phyloP scores from a whole-genome alignment of 2,888 invertebrate species.

The Thyatira batis region DNA sequence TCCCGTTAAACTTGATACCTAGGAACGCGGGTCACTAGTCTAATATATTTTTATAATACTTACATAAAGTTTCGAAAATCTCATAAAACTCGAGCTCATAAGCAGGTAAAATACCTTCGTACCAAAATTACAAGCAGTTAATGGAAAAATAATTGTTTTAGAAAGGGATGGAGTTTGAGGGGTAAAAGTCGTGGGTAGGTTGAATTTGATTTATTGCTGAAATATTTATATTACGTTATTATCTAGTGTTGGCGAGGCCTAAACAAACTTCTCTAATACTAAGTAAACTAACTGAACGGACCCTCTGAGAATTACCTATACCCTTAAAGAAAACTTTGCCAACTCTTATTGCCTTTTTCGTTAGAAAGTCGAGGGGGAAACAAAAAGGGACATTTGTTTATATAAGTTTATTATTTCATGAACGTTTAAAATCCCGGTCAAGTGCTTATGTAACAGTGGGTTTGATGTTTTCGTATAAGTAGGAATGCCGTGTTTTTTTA shows the following conservation, averaged over 20 bases:
- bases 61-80: not conserved
- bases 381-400: conserved; percentile 31
- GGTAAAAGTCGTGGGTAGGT: not conserved
- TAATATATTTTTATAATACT: no score
- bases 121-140: not conserved
- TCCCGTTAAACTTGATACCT: no score
- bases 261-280: conserved; percentile 71
- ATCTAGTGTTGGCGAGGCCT: conserved; percentile 63
- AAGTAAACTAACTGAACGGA: conserved; percentile 64
- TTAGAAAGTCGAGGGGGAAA: conserved; percentile 44
- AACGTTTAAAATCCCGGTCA: conserved; percentile 5
- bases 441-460: not conserved
- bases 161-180: not conserved
- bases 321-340: conserved; percentile 61
- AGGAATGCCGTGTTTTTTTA: no score
- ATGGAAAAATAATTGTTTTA: conserved; percentile 4
- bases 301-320: conserved; percentile 66
- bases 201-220: conserved; percentile 52
- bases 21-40: no score
- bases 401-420: conserved; percentile 18
- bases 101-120: not conserved
- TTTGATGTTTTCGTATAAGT: not conserved
- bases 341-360: conserved; percentile 62
- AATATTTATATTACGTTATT: conserved; percentile 71
- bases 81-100: not conserved